Base-by-base conservation (phyloP, 2,797 vertebrate species). In the Percopsis omiscomaycus region DNA sequence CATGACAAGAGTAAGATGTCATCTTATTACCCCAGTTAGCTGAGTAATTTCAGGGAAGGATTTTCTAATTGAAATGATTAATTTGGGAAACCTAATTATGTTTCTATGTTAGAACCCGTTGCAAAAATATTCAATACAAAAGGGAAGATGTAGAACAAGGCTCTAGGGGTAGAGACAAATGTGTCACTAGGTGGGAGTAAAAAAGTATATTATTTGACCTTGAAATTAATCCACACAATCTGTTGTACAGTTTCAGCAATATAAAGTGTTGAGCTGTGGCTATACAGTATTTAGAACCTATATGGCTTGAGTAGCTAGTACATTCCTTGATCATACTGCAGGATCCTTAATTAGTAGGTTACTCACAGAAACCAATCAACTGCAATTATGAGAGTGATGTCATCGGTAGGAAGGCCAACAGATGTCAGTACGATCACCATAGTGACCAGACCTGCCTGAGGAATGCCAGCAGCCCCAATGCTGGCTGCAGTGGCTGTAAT, bases 331-430 rank as follows among this genome's bases (percentile, higher is more conserved):
- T 9, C 48, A 9, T 59, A 52, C 73, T 1, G 14, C 5, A 12
- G 50, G 14, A 16, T 12, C 3, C 4, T 4, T 54, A 49, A 28
- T 12, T 2, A 10, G 44, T 3, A 4, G 27, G 64, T 59, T 90
- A 98, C 97, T 97, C 88, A 99, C 97, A 99, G 90, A 87, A 99
- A 99, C 97, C 97, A 99, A 80, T 99, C 97, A 64, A 99, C 97
- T 0, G 97, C 97, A 58, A 99, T 98, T 90, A 99, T 98, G 73
- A 99, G 94, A 1, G 95, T 97, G 92, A 99, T 99, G 89, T 99
- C 97, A 76, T 98, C 97, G 1, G 97, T 98, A 49, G 97, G 97
- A 80, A 99, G 92, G 61, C 97, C 97, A 3, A 99, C 97, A 14
- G 97, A 99, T 74, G 97, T 98, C 82, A 99, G 86, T 49, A 99